These are phyloP conservation scores for Drosophila multiciliata DNA, from an alignment of 2,888 invertebrate genomes.

Conservation along the genomic window DNA sequence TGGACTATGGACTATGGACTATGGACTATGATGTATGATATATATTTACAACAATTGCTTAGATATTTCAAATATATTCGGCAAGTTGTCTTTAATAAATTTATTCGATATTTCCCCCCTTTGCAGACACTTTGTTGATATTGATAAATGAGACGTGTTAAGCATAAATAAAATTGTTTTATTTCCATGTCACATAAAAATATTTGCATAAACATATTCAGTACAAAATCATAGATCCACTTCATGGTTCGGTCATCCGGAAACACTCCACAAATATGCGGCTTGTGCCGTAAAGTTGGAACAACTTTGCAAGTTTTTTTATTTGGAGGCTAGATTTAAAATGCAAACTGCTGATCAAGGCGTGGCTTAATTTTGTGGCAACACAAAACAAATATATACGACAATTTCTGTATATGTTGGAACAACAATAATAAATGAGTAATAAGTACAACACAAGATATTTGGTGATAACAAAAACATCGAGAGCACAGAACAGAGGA, in stretches of 20 bases:
- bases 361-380: constrained; percentile 33
- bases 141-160: neutral
- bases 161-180: neutral
- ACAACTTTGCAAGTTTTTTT: constrained; percentile 1
- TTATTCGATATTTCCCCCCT: neutral
- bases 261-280: constrained; percentile 35
- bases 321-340: constrained; percentile 31
- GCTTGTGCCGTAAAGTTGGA: constrained; percentile 7
- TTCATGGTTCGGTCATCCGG: constrained; percentile 15
- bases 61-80: neutral
- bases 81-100: neutral
- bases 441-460: constrained; percentile 39
- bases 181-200: neutral
- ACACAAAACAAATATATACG: constrained; percentile 28
- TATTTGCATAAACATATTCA: neutral
- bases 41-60: constrained; percentile 2
- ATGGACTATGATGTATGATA: constrained; percentile 7
- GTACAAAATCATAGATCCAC: neutral
- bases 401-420: constrained; percentile 16
- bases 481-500: constrained; percentile 40
- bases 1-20: constrained; percentile 1
- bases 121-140: neutral
- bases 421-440: constrained; percentile 45
- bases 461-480: constrained; percentile 61
- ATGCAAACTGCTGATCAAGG: constrained; percentile 38